Evolutionary conservation across 1,140 invertebrate species (phyloP).

Genomic region (Sitophilus oryzae): DNA sequence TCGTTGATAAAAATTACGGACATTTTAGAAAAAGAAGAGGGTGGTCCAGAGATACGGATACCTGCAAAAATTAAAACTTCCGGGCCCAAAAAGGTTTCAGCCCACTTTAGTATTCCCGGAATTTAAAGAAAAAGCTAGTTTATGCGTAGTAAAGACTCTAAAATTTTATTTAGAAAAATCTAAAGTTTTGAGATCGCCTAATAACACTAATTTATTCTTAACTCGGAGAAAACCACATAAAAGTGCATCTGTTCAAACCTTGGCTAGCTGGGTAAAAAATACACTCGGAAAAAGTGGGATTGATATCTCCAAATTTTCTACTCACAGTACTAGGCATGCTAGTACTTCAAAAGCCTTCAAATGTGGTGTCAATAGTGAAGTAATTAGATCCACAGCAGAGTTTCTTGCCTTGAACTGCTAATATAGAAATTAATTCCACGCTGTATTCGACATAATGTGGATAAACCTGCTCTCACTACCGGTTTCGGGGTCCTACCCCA

Average conservation of each 20-base stretch:
- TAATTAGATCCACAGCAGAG: slow-evolving; percentile 32
- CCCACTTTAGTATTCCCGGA: background rate
- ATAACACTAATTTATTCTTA: background rate
- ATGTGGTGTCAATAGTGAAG: slow-evolving; percentile 28
- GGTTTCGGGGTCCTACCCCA: too few relatives aligned
- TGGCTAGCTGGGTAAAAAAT: slow-evolving; percentile 37
- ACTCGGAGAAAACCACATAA: slow-evolving; percentile 2
- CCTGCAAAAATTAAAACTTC: slow-evolving; percentile 4
- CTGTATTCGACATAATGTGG: too few relatives aligned
- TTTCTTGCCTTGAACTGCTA: too few relatives aligned
- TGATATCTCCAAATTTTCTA: slow-evolving; percentile 25
- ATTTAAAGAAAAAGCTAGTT: background rate
- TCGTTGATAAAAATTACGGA: background rate
- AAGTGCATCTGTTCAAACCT: slow-evolving; percentile 19
- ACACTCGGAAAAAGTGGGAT: slow-evolving; percentile 28
- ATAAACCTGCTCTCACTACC: too few relatives aligned
- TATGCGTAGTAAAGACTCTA: slow-evolving; percentile 7
- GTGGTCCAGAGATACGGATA: background rate
- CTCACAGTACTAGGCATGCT: slow-evolving; percentile 34
- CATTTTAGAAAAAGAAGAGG: background rate
- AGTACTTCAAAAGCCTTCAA: slow-evolving; percentile 25
- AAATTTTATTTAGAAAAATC: slow-evolving; percentile 3
- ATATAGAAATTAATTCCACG: too few relatives aligned
- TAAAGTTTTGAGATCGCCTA: background rate
- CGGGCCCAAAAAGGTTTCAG: background rate